Base-by-base conservation (phyloP, 30 jellyfish, hydroid and myxozoan species). In the Rhopilema esculentum region DNA sequence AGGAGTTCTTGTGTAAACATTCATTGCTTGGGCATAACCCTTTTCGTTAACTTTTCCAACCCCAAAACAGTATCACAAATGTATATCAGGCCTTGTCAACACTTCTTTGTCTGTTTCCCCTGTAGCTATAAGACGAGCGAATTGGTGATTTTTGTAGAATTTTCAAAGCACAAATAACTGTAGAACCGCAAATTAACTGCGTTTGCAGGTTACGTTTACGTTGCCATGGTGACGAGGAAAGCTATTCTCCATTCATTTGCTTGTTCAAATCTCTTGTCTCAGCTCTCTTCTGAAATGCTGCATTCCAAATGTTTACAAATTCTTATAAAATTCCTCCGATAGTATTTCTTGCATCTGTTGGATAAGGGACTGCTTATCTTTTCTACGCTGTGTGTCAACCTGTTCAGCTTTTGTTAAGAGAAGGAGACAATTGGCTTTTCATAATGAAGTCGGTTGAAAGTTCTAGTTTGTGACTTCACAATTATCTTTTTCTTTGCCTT, bases 1-100 rank as follows among this genome's bases (percentile, higher is more conserved):
- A 2, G 92, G 92, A 17, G 28, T 61, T 71, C 86, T 84, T 2
- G 80, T 84, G 75, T 84, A 84, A 1, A 84, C 92, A 33, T 72
- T 53, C 92, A 84, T 84, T 2, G 57, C 12, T 40, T 12, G 57
- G 9, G 57, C 57, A 40, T 40, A 40, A 40, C 12, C 57, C 12
- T 40, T 40, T 40, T 2, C 57, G 6, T 2, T 40, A 2, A 6
- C 9, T 2, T 40, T 40, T 40, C 57, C 9, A 40, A 12, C 57
- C 57, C 57, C 9, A 52, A 12, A 12, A 20, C 16, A 52, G 20
- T 16, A 52, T 7, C 30, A 63, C 73, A 21, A 25, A 63, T 25
- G 6, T 63, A 40, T 40, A 12, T 63, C 73, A 17, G 27, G 73
- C 73, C 7, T 4, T 25, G 30, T 63, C 30, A 25, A 63, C 4